Base-by-base conservation (phyloP, 2,888 invertebrate species). In the Drosophila demipolita region DNA sequence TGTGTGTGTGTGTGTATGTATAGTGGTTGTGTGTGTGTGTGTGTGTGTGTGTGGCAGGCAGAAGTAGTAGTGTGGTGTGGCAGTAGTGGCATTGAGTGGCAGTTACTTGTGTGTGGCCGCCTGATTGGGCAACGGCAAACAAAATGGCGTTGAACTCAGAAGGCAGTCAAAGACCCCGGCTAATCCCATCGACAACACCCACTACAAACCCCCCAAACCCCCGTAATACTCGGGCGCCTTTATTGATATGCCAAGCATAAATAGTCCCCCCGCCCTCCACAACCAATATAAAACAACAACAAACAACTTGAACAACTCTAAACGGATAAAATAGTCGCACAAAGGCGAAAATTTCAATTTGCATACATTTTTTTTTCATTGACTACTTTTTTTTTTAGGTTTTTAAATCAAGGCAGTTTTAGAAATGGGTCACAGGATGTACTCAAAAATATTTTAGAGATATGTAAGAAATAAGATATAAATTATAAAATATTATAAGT, bases 131-230 rank as follows among this genome's bases (percentile, higher is more conserved):
- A 77, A 68, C 53, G 59, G 73, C 73, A 81, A 80, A 81, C 82
- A 82, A 83, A 84, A 83, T 85, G 82, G 85, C 82, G 82, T 75
- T 83, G 82, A 83, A 84, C 82, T 75, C 63, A 4, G 11, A 29
- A 20, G 38, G 35, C 75, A 80, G 80, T 75, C 77, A 78, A 78
- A 78, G 79, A 75, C 78, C 76, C 62, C 53, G 40, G 29, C 54
- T 33, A 53, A 35, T 35, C 33, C 15, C 20, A 2, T 8, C 23
- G n/a, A 35, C 60, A 32, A 38, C 42, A 48, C 29, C 53, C 45
- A 36, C 55, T 71, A 65, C 29, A 29, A 40, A 48, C 32, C 42
- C 17, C 11, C 38, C 11, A 2, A 32, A 6, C 6, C 12, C 26
- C 12, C 4, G 17, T 45, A 23, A 20, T 69, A 69, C 82, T 60